Conservation (phyloP, 30 jellyfish, hydroid and myxozoan genomes). For the Aurelia sp. region DNA sequence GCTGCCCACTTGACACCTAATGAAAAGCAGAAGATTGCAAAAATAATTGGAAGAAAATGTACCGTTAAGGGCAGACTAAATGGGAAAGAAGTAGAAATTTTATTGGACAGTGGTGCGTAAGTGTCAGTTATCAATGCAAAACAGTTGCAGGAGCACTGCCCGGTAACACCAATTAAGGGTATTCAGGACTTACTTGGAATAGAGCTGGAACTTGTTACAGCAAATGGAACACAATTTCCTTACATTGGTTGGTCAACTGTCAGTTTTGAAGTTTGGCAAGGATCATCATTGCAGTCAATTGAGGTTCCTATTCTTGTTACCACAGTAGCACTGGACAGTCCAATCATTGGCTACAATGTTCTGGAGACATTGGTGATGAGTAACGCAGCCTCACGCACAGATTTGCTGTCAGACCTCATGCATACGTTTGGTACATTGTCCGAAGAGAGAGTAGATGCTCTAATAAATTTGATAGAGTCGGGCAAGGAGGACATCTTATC, state of each 20-base stretch:
- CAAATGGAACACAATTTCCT: slow-evolving; percentile 31
- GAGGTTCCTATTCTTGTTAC: slow-evolving; percentile 35
- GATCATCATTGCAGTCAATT: background rate
- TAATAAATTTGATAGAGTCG: background rate
- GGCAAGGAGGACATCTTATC: slow-evolving; percentile 1
- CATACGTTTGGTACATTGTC: background rate
- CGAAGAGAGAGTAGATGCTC: slow-evolving; percentile 6
- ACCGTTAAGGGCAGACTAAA: background rate
- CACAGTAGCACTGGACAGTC: background rate
- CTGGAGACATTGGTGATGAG: background rate
- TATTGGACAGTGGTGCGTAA: slow-evolving; percentile 32
- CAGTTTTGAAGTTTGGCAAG: background rate
- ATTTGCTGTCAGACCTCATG: background rate
- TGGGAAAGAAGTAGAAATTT: slow-evolving; percentile 4
- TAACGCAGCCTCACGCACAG: background rate
- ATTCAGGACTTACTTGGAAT: slow-evolving; percentile 6
- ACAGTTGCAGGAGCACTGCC: background rate
- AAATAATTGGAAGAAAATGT: background rate
- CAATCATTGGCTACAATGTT: slow-evolving; percentile 25
- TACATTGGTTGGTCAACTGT: slow-evolving; percentile 22
- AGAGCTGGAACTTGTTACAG: slow-evolving; percentile 9
- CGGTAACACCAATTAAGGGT: background rate
- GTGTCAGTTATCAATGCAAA: slow-evolving; percentile 6
- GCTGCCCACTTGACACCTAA: slow-evolving; percentile 31
- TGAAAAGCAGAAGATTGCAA: slow-evolving; percentile 15